These are phyloP conservation scores for Antennarius striatus DNA, from an alignment of 2,113 vertebrate genomes.

Conservation along the genomic window DNA sequence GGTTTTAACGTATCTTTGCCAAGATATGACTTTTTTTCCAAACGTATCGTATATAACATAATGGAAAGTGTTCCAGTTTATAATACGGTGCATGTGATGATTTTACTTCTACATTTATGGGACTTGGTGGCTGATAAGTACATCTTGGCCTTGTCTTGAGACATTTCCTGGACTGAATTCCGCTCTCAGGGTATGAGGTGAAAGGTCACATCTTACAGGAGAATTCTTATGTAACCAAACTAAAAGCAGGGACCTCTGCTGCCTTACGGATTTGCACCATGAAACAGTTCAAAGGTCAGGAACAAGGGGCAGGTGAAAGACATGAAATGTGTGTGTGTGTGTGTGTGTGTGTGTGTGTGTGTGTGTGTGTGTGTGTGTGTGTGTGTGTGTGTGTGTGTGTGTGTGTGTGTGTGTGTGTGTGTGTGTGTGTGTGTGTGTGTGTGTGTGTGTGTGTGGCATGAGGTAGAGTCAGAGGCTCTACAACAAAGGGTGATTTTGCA, in stretches of 20 bases:
- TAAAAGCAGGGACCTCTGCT: slow-evolving; percentile 19
- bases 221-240: slow-evolving; percentile 31
- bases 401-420: neutral
- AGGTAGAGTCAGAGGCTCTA: slow-evolving; percentile 11
- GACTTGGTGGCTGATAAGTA: slow-evolving; percentile 15
- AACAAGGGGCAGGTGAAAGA: slow-evolving; percentile 1
- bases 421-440: no score
- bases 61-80: neutral
- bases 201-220: slow-evolving; percentile 20
- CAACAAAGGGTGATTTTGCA: slow-evolving; percentile 9
- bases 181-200: slow-evolving; percentile 39
- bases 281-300: slow-evolving; percentile 43
- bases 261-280: slow-evolving; percentile 22
- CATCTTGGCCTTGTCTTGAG: slow-evolving; percentile 34
- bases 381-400: slow-evolving; percentile 9
- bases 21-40: no score
- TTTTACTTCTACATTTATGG: slow-evolving; percentile 45
- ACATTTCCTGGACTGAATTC: slow-evolving; percentile 26
- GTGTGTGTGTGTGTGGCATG: neutral
- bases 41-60: no score
- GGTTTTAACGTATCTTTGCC: no score
- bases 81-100: slow-evolving; percentile 17
- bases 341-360: neutral
- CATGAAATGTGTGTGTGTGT: no score
- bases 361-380: slow-evolving; percentile 1